Conservation (phyloP, 1,140 invertebrate species). For the Wasmannia auropunctata region DNA sequence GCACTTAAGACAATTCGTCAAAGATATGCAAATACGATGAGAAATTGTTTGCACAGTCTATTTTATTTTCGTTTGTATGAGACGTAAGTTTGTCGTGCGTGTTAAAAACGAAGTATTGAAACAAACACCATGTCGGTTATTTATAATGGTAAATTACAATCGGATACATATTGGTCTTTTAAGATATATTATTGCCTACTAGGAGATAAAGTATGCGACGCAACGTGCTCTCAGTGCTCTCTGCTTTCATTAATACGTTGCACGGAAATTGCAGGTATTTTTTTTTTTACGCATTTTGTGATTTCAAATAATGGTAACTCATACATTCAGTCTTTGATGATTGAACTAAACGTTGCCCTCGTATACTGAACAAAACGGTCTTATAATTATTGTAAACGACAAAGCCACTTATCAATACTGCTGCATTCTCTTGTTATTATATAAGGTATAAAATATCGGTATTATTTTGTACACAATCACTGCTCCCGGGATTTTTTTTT, state of each 20-base stretch:
- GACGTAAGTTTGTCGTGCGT: neutral
- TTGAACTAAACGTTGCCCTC: constrained; percentile 28
- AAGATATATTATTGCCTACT: constrained; percentile 28
- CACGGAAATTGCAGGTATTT: constrained; percentile 14
- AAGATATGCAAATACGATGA: neutral
- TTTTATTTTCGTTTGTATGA: constrained; percentile 33
- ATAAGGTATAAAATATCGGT: constrained; percentile 52
- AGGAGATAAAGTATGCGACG: neutral
- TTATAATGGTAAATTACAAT: neutral
- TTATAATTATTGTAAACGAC: constrained; percentile 18
- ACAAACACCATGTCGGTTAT: neutral
- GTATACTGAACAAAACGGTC: constrained; percentile 27
- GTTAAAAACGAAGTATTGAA: constrained; percentile 2
- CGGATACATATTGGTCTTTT: too few relatives aligned
- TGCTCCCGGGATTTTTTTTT: constrained; percentile 20
- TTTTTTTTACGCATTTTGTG: neutral
- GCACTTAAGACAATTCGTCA: neutral
- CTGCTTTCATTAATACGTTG: neutral
- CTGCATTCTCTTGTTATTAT: constrained; percentile 23
- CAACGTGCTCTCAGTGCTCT: too few relatives aligned
- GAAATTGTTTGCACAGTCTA: constrained; percentile 14
- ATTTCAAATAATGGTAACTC: constrained; percentile 57
- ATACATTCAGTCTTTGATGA: constrained; percentile 54
- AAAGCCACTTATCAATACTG: constrained; percentile 44
- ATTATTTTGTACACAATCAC: constrained; percentile 51